These are phyloP conservation scores for Microtus pennsylvanicus DNA, from an alignment of 2,113 vertebrate species.

Conservation along the genomic window DNA sequence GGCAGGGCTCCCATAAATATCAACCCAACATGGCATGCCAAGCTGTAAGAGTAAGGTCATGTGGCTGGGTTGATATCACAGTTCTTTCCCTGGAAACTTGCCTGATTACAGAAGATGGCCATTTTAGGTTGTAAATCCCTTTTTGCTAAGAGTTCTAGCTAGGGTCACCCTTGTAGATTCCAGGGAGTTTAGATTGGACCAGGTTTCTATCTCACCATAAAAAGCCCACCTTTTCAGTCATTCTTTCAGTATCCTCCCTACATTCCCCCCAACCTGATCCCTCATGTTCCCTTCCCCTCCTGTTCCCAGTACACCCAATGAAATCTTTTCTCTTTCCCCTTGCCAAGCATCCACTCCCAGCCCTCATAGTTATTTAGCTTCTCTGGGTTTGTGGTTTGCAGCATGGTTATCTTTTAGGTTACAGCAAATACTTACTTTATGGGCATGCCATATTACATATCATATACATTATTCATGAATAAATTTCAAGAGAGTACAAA, in stretches of 20 bases:
- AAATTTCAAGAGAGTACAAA: not conserved
- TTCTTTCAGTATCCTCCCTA: not conserved
- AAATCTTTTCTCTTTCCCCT: not conserved
- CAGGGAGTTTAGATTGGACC: not conserved
- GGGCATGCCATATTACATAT: not conserved
- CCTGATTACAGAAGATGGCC: not conserved
- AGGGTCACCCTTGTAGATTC: not conserved
- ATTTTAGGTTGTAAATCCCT: not conserved
- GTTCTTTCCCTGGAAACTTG: not conserved
- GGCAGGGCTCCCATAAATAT: too few species aligned
- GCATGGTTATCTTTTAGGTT: not conserved
- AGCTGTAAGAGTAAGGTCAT: not conserved
- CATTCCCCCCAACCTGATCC: not conserved
- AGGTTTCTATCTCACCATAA: not conserved
- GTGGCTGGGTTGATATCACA: not conserved
- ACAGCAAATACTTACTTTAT: not conserved
- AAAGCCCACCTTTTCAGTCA: not conserved
- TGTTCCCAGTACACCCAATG: not conserved
- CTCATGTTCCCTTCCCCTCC: not conserved
- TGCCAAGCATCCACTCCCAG: not conserved
- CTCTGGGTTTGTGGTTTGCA: not conserved
- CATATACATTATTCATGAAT: not conserved
- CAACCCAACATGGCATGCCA: too few species aligned
- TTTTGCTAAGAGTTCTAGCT: not conserved
- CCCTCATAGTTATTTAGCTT: not conserved